Conservation (phyloP, 1,140 invertebrate species). For the Hypsibius dujardini region DNA sequence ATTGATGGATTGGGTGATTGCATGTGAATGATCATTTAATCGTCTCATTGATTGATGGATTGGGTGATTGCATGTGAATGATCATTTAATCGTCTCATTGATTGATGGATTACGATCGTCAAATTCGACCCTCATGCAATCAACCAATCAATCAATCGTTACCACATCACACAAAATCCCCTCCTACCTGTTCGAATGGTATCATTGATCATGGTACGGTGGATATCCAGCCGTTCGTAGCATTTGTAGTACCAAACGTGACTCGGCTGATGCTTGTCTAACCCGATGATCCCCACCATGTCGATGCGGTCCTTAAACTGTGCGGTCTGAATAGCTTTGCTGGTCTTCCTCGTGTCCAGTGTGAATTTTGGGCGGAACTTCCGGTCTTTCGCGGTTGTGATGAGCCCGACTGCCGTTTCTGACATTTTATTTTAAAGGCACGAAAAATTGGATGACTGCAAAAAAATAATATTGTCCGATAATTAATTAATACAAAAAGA, state of each 20-base stretch:
- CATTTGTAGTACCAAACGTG: neutral
- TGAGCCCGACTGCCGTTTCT: no score
- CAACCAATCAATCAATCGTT: neutral
- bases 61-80: no score
- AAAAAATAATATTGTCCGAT: no score
- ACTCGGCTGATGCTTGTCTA: neutral
- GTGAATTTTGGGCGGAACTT: neutral
- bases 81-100: no score
- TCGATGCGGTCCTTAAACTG: neutral
- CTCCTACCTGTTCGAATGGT: neutral
- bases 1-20: no score
- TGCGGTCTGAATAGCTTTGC: neutral
- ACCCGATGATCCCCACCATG: neutral
- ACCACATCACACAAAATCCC: neutral
- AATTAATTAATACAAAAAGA: no score
- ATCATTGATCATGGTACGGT: slow-evolving; percentile 13
- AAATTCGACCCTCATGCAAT: neutral
- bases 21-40: no score
- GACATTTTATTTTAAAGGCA: no score
- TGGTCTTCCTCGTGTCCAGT: neutral
- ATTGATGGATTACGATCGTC: no score
- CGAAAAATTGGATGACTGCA: no score
- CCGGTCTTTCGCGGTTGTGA: neutral
- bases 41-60: no score
- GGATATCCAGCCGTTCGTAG: neutral